Evolutionary conservation across 2,797 vertebrate genomes (phyloP).

Genomic region (Micropoecilia bifurca): DNA sequence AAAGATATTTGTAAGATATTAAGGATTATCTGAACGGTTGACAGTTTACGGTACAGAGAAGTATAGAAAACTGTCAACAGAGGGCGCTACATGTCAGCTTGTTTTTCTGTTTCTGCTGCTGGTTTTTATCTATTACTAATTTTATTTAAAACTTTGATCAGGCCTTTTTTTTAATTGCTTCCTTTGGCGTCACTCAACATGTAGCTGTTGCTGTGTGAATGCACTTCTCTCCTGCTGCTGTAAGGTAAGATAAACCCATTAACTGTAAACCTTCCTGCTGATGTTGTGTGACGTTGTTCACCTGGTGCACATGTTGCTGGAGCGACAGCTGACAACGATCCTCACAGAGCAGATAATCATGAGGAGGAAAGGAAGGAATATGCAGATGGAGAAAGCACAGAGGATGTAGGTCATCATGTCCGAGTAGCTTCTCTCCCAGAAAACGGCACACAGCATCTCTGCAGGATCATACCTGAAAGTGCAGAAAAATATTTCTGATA

Average conservation of each 20-base stretch:
- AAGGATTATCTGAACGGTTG: too few species aligned
- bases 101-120: neutral
- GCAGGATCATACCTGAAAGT: slow-evolving; percentile 76
- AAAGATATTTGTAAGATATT: too few species aligned
- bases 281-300: neutral
- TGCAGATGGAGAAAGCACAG: slow-evolving; percentile 72
- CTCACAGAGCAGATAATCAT: slow-evolving; percentile 70
- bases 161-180: neutral
- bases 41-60: neutral
- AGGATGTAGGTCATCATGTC: slow-evolving; percentile 83
- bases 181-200: neutral
- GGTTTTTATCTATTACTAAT: neutral
- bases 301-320: slow-evolving; percentile 59
- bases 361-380: slow-evolving; percentile 74
- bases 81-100: neutral
- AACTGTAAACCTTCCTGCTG: neutral
- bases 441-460: slow-evolving; percentile 83
- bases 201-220: neutral
- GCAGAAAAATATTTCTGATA: neutral
- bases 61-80: neutral
- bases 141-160: neutral
- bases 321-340: slow-evolving; percentile 45
- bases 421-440: slow-evolving; percentile 80
- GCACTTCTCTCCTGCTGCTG: neutral
- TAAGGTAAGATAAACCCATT: neutral